phyloP scores from a whole-genome alignment of 2,797 vertebrate genomes.

The Todus mexicanus region DNA sequence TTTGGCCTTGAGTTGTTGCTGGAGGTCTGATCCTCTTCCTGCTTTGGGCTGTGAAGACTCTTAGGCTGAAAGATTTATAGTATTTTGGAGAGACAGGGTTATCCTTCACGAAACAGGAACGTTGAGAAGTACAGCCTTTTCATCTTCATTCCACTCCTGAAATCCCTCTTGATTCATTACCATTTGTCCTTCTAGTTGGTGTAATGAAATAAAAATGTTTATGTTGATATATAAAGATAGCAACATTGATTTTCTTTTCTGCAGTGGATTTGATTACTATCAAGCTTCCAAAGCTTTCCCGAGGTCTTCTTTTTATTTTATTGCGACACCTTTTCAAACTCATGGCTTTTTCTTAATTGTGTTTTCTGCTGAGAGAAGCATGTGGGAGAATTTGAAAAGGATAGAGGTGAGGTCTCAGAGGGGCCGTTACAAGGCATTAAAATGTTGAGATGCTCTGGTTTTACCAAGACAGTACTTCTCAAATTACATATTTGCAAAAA shows the following conservation, averaged over 20 bases:
- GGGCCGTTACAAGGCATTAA: background rate
- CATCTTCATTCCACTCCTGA: slow-evolving; percentile 22
- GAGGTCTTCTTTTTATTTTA: slow-evolving; percentile 42
- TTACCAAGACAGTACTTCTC: background rate
- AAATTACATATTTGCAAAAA: background rate
- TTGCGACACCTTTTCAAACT: slow-evolving; percentile 44
- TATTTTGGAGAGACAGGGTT: background rate
- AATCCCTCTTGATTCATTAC: slow-evolving; percentile 44
- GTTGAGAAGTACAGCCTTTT: slow-evolving; percentile 27
- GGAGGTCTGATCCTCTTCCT: background rate
- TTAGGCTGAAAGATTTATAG: slow-evolving; percentile 29
- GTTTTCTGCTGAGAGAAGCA: slow-evolving; percentile 62
- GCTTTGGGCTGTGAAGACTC: background rate
- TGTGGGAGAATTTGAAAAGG: background rate
- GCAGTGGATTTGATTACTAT: slow-evolving; percentile 50
- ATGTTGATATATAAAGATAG: slow-evolving; percentile 61
- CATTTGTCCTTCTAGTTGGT: slow-evolving; percentile 1
- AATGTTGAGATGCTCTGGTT: slow-evolving; percentile 5
- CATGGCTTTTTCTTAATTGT: slow-evolving; percentile 39
- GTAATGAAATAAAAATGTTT: slow-evolving; percentile 67
- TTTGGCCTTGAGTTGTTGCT: background rate
- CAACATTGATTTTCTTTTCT: slow-evolving; percentile 62
- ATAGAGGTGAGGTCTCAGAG: slow-evolving; percentile 50
- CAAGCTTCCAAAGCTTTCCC: slow-evolving; percentile 42
- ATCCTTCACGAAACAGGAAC: background rate